Evolutionary conservation across 2,797 vertebrate genomes (phyloP), one percentile per base, ranked within the genome.

Genomic region (Lepilemur septentrionalis): DNA sequence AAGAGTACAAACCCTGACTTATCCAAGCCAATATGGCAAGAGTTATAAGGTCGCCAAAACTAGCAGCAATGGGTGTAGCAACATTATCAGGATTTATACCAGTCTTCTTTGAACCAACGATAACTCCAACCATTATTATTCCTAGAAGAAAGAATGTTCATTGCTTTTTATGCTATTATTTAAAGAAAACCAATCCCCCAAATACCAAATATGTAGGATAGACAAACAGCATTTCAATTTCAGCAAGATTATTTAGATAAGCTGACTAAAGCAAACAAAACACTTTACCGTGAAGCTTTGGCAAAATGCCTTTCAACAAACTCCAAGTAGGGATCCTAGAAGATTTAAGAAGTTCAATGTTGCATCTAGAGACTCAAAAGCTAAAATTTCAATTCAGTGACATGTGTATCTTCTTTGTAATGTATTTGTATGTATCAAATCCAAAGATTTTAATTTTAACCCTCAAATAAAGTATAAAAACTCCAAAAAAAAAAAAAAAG

Each of bases 11-110:
- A 98, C 99, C 99, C 98, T 99, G 99, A 97, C 99, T 99, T 98
- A 99, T 99, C 98, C 98, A 99, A 7, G 99, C 99, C 96, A 99
- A 98, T 96, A 99, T 99, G 89, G 99, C 99, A 67, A 99, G 99
- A 75, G 99, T 99, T 97, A 99, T 99, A 96, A 99, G 99, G 97
- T 99, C 99, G 20, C 99, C 99, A 98, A 99, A 99, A 98, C 99
- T 99, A 96, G 99, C 99, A 76, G 99, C 99, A 97, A 99, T 99
- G 7, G 99, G 99, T 38, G 99, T 99, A 61, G 99, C 99, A 96
- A 99, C 99, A 5, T 99, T 99, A 97, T 99, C 99, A 52, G 99
- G 99, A 98, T 99, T 99, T 97, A 99, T 99, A 70, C 99, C 99
- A 22, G 99, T 98, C 97, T 99, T 99, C 98, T 99, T 99, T n/a